Evolutionary conservation across 2,797 vertebrate genomes (phyloP), one percentile per base, ranked within the genome.

Genomic region (Thalassophryne amazonica): DNA sequence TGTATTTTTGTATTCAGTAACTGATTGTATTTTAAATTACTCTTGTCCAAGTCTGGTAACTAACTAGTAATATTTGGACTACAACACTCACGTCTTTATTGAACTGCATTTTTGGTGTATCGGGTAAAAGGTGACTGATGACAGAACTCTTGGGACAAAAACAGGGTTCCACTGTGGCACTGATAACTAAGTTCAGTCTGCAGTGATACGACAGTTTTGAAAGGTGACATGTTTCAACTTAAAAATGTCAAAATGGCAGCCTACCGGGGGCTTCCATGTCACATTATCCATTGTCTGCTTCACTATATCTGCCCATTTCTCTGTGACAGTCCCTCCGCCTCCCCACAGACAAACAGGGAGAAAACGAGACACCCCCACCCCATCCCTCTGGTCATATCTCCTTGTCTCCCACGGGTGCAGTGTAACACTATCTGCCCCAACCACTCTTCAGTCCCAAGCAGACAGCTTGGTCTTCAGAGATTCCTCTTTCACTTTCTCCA

Each of bases 381-480:
- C 42, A 63, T 69, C 64, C 79, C 79, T 67, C 48, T 60, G 74
- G 84, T 74, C 73, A 58, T 74, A 80, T 73, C 62, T 54, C 39
- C 37, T 42, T 3, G 43, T 75, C 62, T 85, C 83, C 78, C 79
- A 29, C 2, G 80, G 71, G 81, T 75, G 55, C 76, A 52, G 73
- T 76, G 78, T 67, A 83, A 86, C 69, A 69, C 69, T 85, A 85
- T 88, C 85, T 77, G 53, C 54, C 67, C 70, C 66, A 56, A 41
- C 55, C 75, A 78, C 66, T 81, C 78, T 80, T 47, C 23, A n/a
- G 58, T 79, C 71, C 68, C 76, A 38, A 45, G 68, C 57, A 81
- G 78, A 86, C 84, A 77, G 74, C 65, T 54, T 34, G 77, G 71
- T 81, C 81, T 76, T 74, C 47, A 28, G 83, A 85, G 82, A 83